Conservation (phyloP, 1,140 invertebrate genomes). For the Asobara japonica region DNA sequence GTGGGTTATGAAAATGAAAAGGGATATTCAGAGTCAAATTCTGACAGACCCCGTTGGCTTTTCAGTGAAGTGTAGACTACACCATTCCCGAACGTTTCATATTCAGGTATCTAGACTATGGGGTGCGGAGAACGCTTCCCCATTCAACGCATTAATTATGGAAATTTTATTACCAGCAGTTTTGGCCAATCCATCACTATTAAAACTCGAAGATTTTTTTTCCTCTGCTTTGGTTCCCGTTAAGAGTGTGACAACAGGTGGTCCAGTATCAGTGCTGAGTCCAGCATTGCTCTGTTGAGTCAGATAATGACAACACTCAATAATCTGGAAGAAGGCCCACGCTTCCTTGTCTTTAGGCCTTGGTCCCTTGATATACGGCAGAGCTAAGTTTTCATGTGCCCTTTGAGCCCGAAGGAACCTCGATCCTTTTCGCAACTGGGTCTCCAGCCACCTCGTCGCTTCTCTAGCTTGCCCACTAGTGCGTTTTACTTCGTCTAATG, state of each 20-base stretch:
- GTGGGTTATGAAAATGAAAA: too few relatives aligned
- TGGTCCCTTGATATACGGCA: slow-evolving; percentile 79
- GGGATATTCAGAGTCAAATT: too few relatives aligned
- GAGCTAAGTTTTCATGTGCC: slow-evolving; percentile 77
- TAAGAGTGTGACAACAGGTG: slow-evolving; percentile 71
- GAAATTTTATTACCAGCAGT: slow-evolving; percentile 67
- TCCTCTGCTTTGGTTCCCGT: slow-evolving; percentile 65
- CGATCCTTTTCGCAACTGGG: slow-evolving; percentile 85
- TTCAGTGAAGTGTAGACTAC: too few relatives aligned
- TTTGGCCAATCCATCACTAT: slow-evolving; percentile 68
- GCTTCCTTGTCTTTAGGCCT: slow-evolving; percentile 76
- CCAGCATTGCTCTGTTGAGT: slow-evolving; percentile 70
- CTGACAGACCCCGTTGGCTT: too few relatives aligned
- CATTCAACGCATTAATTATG: too few relatives aligned
- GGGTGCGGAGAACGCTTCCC: too few relatives aligned
- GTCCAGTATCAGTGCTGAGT: slow-evolving; percentile 61
- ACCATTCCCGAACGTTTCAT: too few relatives aligned
- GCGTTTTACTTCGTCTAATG: slow-evolving; percentile 86
- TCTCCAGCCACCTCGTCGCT: slow-evolving; percentile 91
- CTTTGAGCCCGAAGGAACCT: slow-evolving; percentile 84
- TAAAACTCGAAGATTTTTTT: slow-evolving; percentile 55
- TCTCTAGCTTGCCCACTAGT: slow-evolving; percentile 81
- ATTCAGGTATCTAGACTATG: too few relatives aligned
- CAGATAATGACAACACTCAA: slow-evolving; percentile 77
- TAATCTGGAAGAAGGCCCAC: slow-evolving; percentile 75